Percentiles rank a stretch among this genome's conserved stretches.
phyloP scores from a whole-genome alignment of 2,113 vertebrate genomes.

The Silurus asotus region DNA sequence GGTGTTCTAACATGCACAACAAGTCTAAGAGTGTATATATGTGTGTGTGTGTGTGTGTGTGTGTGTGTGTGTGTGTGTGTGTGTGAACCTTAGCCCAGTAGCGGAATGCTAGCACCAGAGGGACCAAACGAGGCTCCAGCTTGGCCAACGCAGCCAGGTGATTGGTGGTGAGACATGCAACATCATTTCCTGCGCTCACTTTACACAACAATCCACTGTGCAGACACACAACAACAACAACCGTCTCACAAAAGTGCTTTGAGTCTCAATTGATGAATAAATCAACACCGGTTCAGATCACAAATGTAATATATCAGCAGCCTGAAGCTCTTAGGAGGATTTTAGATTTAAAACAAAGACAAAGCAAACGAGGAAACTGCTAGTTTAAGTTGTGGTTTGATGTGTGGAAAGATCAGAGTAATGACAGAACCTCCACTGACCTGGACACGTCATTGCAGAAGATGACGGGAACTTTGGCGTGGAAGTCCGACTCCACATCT shows the following conservation, averaged over 20 bases:
- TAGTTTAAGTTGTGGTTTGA: too few species aligned
- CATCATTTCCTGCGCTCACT: conserved; percentile 95
- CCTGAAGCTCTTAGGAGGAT: too few species aligned
- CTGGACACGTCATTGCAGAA: conserved; percentile 89
- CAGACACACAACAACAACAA: conserved; percentile 17
- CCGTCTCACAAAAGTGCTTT: neutral
- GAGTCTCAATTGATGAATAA: too few species aligned
- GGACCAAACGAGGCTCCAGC: conserved; percentile 88
- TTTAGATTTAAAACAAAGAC: too few species aligned
- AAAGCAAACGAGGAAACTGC: too few species aligned
- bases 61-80: neutral
- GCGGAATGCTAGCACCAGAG: conserved; percentile 93
- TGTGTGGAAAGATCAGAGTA: neutral
- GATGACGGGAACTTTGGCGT: conserved; percentile 97
- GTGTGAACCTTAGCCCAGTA: conserved; percentile 91
- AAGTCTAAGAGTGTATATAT: neutral
- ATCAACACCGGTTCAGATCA: too few species aligned
- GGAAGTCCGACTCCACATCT: conserved; percentile 97
- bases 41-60: neutral
- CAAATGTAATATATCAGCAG: too few species aligned
- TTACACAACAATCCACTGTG: conserved; percentile 88
- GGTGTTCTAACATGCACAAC: neutral
- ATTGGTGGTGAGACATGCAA: conserved; percentile 95
- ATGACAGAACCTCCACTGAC: conserved; percentile 65
- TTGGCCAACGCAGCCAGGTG: conserved; percentile 88